Evolutionary conservation across 2,113 vertebrate species (phyloP).

Genomic region (Nesoenas mayeri): DNA sequence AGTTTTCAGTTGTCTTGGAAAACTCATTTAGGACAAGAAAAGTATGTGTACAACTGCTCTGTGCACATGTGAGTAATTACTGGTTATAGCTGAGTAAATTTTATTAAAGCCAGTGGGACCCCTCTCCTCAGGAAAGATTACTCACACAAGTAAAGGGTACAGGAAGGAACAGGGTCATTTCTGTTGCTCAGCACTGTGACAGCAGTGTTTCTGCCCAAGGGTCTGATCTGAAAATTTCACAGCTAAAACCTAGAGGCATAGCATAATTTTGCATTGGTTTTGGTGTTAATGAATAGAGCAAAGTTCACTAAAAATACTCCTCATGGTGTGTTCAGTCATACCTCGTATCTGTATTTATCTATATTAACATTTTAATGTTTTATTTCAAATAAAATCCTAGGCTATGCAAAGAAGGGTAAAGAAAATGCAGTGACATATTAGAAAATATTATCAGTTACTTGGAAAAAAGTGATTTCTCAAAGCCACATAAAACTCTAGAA

Average conservation of each 20-base stretch:
- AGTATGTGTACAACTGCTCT: background rate
- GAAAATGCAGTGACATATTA: background rate
- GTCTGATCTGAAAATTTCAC: background rate
- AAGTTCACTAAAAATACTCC: background rate
- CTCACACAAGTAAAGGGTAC: background rate
- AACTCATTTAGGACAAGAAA: background rate
- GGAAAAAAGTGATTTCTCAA: slow-evolving; percentile 31
- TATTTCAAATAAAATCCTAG: background rate
- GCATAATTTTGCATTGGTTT: background rate
- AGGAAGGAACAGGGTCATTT: background rate
- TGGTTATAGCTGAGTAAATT: background rate
- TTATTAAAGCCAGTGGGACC: background rate
- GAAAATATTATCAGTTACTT: slow-evolving; percentile 2
- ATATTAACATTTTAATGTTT: background rate
- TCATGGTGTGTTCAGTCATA: background rate
- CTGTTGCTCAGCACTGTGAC: background rate
- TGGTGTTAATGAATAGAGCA: background rate
- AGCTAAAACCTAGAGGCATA: background rate
- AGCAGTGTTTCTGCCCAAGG: background rate
- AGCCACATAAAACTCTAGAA: slow-evolving; percentile 52
- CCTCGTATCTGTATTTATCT: background rate
- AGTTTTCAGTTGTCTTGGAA: background rate
- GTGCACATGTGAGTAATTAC: background rate
- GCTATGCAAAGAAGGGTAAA: background rate
- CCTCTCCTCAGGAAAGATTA: background rate